These are phyloP conservation scores for Protonibea diacanthus DNA, from an alignment of 2,797 vertebrate species.

Conservation along the genomic window DNA sequence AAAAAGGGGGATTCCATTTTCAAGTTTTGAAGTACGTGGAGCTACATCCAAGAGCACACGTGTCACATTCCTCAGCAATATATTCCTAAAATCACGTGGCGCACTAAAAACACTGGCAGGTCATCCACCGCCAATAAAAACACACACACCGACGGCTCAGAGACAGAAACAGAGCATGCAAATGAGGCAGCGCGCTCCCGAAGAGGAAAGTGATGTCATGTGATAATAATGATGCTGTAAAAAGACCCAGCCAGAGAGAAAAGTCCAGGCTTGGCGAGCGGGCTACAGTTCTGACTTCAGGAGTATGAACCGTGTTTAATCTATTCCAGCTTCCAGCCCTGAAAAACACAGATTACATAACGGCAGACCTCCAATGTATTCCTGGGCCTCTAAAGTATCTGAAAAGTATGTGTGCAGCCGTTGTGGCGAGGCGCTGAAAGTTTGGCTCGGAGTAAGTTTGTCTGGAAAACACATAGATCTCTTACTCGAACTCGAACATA, in stretches of 20 bases:
- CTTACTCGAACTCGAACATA: conserved; percentile 29
- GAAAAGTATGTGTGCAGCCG: conserved; percentile 64
- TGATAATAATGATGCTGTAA: conserved; percentile 70
- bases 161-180: conserved; percentile 52
- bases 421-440: conserved; percentile 45
- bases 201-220: conserved; percentile 77
- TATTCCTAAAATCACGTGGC: conserved; percentile 27
- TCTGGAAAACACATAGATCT: conserved; percentile 61
- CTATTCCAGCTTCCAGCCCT: conserved; percentile 67
- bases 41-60: conserved; percentile 35
- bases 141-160: conserved; percentile 62
- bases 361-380: conserved; percentile 68
- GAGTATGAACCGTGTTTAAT: conserved; percentile 72
- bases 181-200: conserved; percentile 52
- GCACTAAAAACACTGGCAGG: conserved; percentile 65
- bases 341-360: conserved; percentile 79
- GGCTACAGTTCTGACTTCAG: conserved; percentile 34
- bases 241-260: conserved; percentile 58
- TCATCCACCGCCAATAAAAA: conserved; percentile 64
- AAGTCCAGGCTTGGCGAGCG: conserved; percentile 42
- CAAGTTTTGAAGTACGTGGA: background rate
- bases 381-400: conserved; percentile 56
- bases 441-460: conserved; percentile 43
- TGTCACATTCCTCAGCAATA: conserved; percentile 40
- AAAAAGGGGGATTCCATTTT: background rate